phyloP scores from a whole-genome alignment of 2,888 invertebrate species.

The Scaptomyza polygonia region DNA sequence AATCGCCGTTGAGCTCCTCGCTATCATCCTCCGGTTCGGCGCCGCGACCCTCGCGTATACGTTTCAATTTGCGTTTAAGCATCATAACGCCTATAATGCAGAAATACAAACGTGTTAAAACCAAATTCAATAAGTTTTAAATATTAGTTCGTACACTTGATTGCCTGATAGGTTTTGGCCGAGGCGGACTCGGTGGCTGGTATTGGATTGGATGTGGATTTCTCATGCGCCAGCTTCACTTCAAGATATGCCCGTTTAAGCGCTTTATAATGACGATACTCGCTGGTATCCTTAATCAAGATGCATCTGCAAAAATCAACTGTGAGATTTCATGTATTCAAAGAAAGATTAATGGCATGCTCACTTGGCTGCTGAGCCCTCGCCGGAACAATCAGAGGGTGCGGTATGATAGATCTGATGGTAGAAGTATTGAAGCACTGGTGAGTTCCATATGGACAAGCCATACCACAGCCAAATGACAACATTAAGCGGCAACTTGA shows the following conservation, averaged over 20 bases:
- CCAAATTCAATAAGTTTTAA: neutral
- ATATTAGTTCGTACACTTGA: conserved; percentile 78
- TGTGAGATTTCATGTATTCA: no score
- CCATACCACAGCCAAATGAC: conserved; percentile 84
- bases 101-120: neutral
- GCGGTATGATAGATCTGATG: conserved; percentile 84
- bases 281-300: conserved; percentile 82
- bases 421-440: conserved; percentile 83
- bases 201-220: conserved; percentile 66
- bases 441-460: conserved; percentile 84
- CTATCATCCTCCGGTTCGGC: conserved; percentile 78
- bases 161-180: conserved; percentile 84
- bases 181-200: conserved; percentile 76
- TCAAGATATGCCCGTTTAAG: conserved; percentile 83
- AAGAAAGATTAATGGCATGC: conserved; percentile 8
- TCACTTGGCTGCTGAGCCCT: conserved; percentile 83
- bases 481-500: conserved; percentile 82
- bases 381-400: conserved; percentile 83
- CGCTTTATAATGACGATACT: conserved; percentile 83
- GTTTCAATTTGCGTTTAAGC: conserved; percentile 83
- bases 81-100: conserved; percentile 82
- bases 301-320: conserved; percentile 81
- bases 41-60: conserved; percentile 83
- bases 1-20: conserved; percentile 67
- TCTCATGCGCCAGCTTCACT: conserved; percentile 82